Evolutionary conservation across 2,888 invertebrate genomes (phyloP).

Genomic region (Zaprionus bogoriensis): DNA sequence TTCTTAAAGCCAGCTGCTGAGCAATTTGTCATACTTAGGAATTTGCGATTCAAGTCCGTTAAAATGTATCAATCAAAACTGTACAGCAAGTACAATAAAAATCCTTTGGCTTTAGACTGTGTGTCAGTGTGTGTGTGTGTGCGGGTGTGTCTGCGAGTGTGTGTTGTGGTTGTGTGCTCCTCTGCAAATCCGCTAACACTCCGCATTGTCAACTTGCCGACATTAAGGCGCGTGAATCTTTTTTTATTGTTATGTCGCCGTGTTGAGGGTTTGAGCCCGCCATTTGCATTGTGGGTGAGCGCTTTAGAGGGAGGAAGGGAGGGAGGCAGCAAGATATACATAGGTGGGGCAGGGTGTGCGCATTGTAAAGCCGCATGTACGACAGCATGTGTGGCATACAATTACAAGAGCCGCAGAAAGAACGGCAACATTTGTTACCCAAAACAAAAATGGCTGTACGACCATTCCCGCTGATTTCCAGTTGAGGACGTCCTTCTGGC

Average conservation of each 20-base stretch:
- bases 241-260: conserved; percentile 67
- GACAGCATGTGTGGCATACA: conserved; percentile 67
- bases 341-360: neutral
- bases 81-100: conserved; percentile 53
- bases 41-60: conserved; percentile 44
- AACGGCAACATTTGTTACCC: conserved; percentile 63
- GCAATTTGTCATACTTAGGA: conserved; percentile 66
- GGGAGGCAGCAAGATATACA: too few relatives aligned
- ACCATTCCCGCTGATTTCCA: conserved; percentile 63
- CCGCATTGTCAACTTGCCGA: conserved; percentile 72
- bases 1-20: conserved; percentile 5
- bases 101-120: conserved; percentile 45
- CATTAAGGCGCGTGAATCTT: conserved; percentile 76
- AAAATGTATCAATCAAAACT: conserved; percentile 72
- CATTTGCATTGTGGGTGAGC: neutral
- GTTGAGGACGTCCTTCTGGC: conserved; percentile 46
- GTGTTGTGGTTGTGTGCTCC: conserved; percentile 10
- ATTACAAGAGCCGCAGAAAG: conserved; percentile 52
- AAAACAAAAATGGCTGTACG: conserved; percentile 68
- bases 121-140: conserved; percentile 11
- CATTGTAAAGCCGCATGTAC: conserved; percentile 57
- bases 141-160: conserved; percentile 19
- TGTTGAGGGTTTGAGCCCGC: conserved; percentile 38
- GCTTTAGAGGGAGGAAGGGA: neutral
- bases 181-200: conserved; percentile 74